Percentiles rank a stretch among this genome's conserved stretches.
phyloP scores from a whole-genome alignment of 1,140 invertebrate species.

The Drosophila bifasciata region DNA sequence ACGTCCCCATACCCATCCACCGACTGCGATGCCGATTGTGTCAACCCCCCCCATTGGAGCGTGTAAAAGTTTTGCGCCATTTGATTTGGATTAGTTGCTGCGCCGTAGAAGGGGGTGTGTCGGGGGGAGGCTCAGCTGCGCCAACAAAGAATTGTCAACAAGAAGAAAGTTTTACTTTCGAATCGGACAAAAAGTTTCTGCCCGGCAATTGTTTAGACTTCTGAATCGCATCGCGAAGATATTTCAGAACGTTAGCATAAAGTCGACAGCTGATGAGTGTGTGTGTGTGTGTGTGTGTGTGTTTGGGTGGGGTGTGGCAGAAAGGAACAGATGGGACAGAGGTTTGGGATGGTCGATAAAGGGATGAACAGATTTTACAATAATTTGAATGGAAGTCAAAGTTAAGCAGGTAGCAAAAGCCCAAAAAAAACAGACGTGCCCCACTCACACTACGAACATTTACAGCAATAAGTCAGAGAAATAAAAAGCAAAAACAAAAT shows the following conservation, averaged over 20 bases:
- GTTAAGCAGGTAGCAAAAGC: background rate
- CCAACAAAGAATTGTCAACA: slow-evolving; percentile 61
- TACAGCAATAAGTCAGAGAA: too few relatives aligned
- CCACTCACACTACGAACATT: too few relatives aligned
- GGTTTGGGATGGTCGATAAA: background rate
- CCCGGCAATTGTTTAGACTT: slow-evolving; percentile 61
- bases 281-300: background rate
- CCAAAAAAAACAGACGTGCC: too few relatives aligned
- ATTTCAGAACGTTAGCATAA: slow-evolving; percentile 33
- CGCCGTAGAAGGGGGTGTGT: background rate
- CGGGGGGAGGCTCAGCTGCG: slow-evolving; percentile 63
- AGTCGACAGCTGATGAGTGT: slow-evolving; percentile 48
- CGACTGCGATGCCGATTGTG: slow-evolving; percentile 47
- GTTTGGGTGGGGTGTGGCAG: background rate
- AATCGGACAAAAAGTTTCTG: slow-evolving; percentile 69
- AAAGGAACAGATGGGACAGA: slow-evolving; percentile 21
- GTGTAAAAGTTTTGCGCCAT: slow-evolving; percentile 69
- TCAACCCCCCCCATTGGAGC: slow-evolving; percentile 46
- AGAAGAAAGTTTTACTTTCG: slow-evolving; percentile 74
- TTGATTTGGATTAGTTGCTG: slow-evolving; percentile 64
- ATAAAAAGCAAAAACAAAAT: too few relatives aligned
- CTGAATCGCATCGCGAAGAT: slow-evolving; percentile 25
- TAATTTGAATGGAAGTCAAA: background rate
- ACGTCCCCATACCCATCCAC: background rate
- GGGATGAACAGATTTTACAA: background rate